phyloP scores from a whole-genome alignment of 2,113 vertebrate species.

The Periophthalmodon schlosseri region DNA sequence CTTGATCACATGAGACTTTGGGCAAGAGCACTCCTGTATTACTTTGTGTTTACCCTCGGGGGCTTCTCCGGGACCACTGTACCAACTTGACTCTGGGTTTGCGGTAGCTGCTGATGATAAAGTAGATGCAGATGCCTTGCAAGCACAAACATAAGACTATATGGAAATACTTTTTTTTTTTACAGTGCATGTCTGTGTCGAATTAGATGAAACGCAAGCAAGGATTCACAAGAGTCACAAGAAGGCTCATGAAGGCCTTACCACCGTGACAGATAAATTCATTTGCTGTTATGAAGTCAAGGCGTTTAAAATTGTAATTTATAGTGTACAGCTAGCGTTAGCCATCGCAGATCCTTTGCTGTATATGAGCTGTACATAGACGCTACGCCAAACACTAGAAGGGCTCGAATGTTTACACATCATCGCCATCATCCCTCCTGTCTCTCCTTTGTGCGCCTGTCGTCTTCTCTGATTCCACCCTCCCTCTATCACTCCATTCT shows the following conservation, averaged over 20 bases:
- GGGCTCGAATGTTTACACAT: slow-evolving; percentile 54
- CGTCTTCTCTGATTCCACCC: slow-evolving; percentile 44
- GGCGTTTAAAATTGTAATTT: slow-evolving; percentile 66
- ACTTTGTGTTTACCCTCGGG: slow-evolving; percentile 39
- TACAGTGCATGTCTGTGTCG: slow-evolving; percentile 46
- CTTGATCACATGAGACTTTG: slow-evolving; percentile 56
- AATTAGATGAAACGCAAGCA: slow-evolving; percentile 63
- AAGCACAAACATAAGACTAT: slow-evolving; percentile 51
- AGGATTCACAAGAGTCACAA: slow-evolving; percentile 54
- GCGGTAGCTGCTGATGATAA: slow-evolving; percentile 67
- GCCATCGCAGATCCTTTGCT: slow-evolving; percentile 47
- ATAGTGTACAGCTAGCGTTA: slow-evolving; percentile 35
- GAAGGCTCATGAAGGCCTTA: slow-evolving; percentile 46
- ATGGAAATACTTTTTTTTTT: slow-evolving; percentile 45
- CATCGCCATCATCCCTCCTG: slow-evolving; percentile 42
- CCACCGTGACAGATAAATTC: slow-evolving; percentile 70
- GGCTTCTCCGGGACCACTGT: slow-evolving; percentile 49
- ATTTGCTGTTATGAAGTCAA: slow-evolving; percentile 72
- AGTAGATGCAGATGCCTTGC: slow-evolving; percentile 71
- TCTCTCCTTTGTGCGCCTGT: slow-evolving; percentile 43
- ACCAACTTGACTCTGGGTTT: slow-evolving; percentile 49
- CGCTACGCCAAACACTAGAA: slow-evolving; percentile 39
- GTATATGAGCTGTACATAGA: slow-evolving; percentile 53
- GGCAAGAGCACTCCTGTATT: slow-evolving; percentile 37
- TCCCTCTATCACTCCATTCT: slow-evolving; percentile 5